Evolutionary conservation across 1,140 invertebrate species (phyloP).

Genomic region (Hylaeus anthracinus): DNA sequence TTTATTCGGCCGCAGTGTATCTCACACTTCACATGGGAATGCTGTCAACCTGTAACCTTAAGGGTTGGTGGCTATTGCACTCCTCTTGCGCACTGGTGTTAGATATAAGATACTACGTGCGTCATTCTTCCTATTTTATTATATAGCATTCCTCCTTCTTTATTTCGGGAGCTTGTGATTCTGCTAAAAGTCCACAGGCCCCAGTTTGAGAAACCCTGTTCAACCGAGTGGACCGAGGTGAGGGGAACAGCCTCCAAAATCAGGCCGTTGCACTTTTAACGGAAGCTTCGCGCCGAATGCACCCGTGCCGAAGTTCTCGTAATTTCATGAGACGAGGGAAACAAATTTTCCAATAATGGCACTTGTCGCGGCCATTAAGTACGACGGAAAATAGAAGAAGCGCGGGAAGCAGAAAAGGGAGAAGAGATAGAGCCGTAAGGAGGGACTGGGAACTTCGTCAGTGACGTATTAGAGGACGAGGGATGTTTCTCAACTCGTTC

Average conservation of each 20-base stretch:
- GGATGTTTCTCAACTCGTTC: slow-evolving; percentile 14
- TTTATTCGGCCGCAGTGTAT: too few relatives aligned
- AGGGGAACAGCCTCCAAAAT: neutral
- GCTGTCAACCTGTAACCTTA: too few relatives aligned
- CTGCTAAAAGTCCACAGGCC: too few relatives aligned
- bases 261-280: neutral
- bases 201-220: too few relatives aligned
- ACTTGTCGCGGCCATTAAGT: slow-evolving; percentile 26
- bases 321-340: slow-evolving; percentile 14
- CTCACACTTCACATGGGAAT: too few relatives aligned
- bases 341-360: slow-evolving; percentile 44
- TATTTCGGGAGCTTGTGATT: too few relatives aligned
- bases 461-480: slow-evolving; percentile 47
- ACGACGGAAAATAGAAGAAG: neutral
- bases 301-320: neutral
- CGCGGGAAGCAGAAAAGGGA: neutral
- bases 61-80: too few relatives aligned
- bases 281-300: neutral
- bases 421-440: neutral
- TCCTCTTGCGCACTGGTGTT: too few relatives aligned
- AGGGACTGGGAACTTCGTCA: slow-evolving; percentile 13
- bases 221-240: too few relatives aligned
- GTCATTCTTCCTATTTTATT: too few relatives aligned
- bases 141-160: too few relatives aligned
- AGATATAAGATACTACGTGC: too few relatives aligned